Conservation (phyloP, 2,113 vertebrate genomes). For the Emydura subglobosa region DNA sequence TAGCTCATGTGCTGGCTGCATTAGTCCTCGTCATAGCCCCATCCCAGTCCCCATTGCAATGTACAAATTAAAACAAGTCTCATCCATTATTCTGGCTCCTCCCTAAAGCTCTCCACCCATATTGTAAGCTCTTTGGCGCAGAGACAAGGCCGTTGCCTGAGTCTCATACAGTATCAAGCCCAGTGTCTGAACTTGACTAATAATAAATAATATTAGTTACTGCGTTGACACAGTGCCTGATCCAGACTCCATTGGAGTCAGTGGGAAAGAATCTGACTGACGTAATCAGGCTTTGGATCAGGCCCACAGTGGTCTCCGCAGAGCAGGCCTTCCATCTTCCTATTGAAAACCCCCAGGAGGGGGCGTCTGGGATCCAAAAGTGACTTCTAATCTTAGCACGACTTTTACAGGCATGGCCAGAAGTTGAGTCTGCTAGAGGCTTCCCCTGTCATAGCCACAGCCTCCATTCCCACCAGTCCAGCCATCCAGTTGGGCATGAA, state of each 20-base stretch:
- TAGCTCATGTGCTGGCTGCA: background rate
- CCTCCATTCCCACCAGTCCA: background rate
- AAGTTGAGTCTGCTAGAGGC: too few species aligned
- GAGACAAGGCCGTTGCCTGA: background rate
- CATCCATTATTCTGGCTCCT: background rate
- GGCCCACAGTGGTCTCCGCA: background rate
- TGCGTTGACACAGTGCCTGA: too few species aligned
- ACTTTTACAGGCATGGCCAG: background rate
- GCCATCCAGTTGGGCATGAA: background rate
- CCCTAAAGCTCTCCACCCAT: background rate
- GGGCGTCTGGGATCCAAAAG: background rate
- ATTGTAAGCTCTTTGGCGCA: background rate
- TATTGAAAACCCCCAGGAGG: background rate
- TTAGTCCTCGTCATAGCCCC: background rate
- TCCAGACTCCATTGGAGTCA: background rate
- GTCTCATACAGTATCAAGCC: background rate
- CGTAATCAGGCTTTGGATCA: background rate
- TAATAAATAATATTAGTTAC: too few species aligned
- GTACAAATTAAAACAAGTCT: background rate
- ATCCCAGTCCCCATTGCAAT: background rate
- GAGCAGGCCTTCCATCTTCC: background rate
- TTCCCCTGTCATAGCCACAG: rapidly evolving
- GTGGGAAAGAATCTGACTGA: background rate
- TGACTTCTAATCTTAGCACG: background rate
- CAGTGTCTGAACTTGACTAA: too few species aligned